Base-by-base conservation (phyloP, 35 echinoderm and acorn worm genomes). In the Apostichopus parvimensis region DNA sequence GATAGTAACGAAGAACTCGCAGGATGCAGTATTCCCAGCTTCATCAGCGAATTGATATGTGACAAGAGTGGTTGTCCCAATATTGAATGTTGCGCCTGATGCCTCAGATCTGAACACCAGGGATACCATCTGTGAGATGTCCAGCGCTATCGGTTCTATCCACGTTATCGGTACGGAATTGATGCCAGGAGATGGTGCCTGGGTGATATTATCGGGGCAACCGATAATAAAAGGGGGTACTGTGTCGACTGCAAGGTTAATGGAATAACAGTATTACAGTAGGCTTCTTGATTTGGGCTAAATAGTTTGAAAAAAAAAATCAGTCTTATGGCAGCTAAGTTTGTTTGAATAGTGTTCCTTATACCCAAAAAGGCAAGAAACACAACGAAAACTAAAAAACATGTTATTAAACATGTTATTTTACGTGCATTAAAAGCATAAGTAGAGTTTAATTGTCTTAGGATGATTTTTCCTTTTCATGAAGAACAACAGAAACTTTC, bases 1-100 rank as follows among this genome's bases (percentile, higher is more conserved):
- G 8, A 88, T 54, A 34, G 86, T 88, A 10, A 88, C 86, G 14
- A 14, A 72, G 52, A 88, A 88, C 34, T 72, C 62, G 60, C 86
- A 88, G 3, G 52, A 66, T 34, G 62, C 86, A 10, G 18, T 34
- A 20, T 88, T 88, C 5, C 61, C 86, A 72, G 28, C 22, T n/a
- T 20, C n/a, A 21, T 88, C 86, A 18, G 62, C 20, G 54, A 52
- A 88, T 1, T 0, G 5, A 9, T 88, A 88, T 20, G 8, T 18
- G 5, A 88, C 86, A 0, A 45, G 21, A 5, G 15, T 68, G 5
- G 86, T 73, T 18, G 61, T 7, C 15, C 64, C 64, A 72, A 73
- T 34, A 6, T 4, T 0, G 34, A 88, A 88, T 8, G 6, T 9
- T 13, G 24, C n/a, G 7, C 86, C 86, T 25, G 86, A 34, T 2